Base-by-base conservation (phyloP, 2,888 invertebrate genomes). In the Dynastes grantii region DNA sequence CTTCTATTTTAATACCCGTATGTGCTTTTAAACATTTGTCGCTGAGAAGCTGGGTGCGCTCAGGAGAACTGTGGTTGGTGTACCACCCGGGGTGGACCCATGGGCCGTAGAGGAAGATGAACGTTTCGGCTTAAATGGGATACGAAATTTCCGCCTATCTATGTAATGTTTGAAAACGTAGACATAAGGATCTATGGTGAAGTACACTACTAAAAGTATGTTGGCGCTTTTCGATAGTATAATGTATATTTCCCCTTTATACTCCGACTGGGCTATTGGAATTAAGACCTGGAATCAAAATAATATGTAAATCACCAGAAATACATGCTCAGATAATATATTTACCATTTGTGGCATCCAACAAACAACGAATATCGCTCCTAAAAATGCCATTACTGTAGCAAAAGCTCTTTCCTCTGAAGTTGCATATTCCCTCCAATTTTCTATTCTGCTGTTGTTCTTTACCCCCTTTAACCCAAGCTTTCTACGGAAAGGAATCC, bases 311-410 rank as follows among this genome's bases (percentile, higher is more conserved):
- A 32, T 32, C 32, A 32, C 29, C 2, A 32, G 29, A 32, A 0
- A 32, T 32, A 32, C 4, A 16, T 16, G 16, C 16, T 16, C 16
- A 16, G 16, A 16, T 16, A 16, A 32, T 32, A 45, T 63, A 82
- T 90, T 91, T 86, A 96, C 96, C 94, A 96, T 94, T 89, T 96
- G 96, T 32, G 96, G 96, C 89, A 95, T 91, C 96, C 96, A 97
- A 89, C 96, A 96, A 63, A 94, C 89, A 85, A 96, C 93, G 87
- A 96, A 96, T 40, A 95, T 93, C 81, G 96, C 92, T 81, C 96
- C 95, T 61, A 97, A 91, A 73, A 94, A 92, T 1, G 94, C 94
- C 96, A 96, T 96, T 63, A 96, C 91, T 84, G 94, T 92, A 83
- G 96, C 95, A 88, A 97, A 96, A 80, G 95, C 95, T 73, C 95